A percentile compares a stretch with the other conserved stretches of the same genome.
Conservation (phyloP, 2,797 vertebrate species). For the Vultur gryphus region DNA sequence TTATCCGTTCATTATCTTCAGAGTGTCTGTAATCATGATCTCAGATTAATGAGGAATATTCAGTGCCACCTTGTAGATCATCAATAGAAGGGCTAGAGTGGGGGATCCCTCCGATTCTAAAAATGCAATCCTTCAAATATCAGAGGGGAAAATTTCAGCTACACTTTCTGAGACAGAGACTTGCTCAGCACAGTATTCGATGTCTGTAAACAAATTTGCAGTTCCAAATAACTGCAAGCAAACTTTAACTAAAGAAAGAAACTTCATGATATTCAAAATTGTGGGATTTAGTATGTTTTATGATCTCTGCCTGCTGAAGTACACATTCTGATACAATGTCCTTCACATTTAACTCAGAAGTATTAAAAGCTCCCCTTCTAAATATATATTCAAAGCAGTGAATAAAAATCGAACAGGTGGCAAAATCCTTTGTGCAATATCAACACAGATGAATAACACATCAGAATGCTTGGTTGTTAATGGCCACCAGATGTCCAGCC, state of each 20-base stretch:
- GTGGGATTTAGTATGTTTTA: not conserved
- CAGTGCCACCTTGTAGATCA: not conserved
- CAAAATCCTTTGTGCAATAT: not conserved
- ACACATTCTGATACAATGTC: not conserved
- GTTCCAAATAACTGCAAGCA: not conserved
- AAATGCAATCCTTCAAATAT: not conserved
- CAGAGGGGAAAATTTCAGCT: not conserved
- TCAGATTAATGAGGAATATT: not conserved
- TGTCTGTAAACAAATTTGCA: not conserved
- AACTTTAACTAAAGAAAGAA: not conserved
- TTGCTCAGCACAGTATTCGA: not conserved
- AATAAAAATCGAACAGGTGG: constrained; percentile 34
- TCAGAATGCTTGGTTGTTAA: constrained; percentile 19
- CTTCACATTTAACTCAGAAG: not conserved
- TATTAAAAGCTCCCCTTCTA: not conserved
- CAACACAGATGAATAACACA: constrained; percentile 5
- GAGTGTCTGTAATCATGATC: not conserved
- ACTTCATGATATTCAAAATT: not conserved
- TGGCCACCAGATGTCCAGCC: constrained; percentile 8
- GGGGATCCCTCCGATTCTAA: not conserved
- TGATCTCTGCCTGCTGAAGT: not conserved
- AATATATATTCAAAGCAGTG: not conserved
- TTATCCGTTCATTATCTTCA: not conserved
- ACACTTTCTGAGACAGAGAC: not conserved
- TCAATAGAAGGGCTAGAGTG: fast-evolving